Evolutionary conservation across 2,797 vertebrate species (phyloP), one percentile per base, ranked within the genome.

Genomic region (Gobio occitaniae): DNA sequence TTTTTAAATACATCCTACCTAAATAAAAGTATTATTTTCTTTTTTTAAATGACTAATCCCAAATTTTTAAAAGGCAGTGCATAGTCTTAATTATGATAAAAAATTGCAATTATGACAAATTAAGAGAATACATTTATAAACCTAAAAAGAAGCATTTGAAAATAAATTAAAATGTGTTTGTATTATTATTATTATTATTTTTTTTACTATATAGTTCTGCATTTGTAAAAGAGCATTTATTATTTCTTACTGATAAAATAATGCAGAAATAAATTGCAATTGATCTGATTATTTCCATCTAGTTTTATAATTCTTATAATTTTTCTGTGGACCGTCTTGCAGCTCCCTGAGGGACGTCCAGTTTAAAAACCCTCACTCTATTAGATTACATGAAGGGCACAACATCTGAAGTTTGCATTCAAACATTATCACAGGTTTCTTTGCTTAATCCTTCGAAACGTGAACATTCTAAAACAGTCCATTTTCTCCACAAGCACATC

Each of bases 381-480:
- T 79, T 65, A n/a, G 56, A 48, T 69, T 52, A 29, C 47, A 54
- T 13, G 29, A 80, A 17, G 13, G 29, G 47, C 17, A 21, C 47
- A 21, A 50, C 9, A 25, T 47, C 36, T 63, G 11, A 78, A 17
- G 44, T 48, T 19, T 47, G 78, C 11, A 13, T 82, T 81, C 61
- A 81, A 81, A 44, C 1, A 11, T 81, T 56, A 0, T 78, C 4
- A n/a, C 75, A 72, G 13, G 25, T 36, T 77, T 77, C 21, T 32
- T 44, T 32, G 10, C 32, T 66, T 76, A 65, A 50, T 66, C 21
- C 38, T 56, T 29, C 2, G 3, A 63, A 83, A 68, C 8, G 41
- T 8, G 36, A 68, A 38, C 12, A 38, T 36, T 84, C 72, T 68
- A 25, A 66, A 83, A 66, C 80, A 59, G 29, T 47, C 36, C 4